Evolutionary conservation across 2,113 vertebrate genomes (phyloP), one percentile per base, ranked within the genome.

Genomic region (Centropristis striata): DNA sequence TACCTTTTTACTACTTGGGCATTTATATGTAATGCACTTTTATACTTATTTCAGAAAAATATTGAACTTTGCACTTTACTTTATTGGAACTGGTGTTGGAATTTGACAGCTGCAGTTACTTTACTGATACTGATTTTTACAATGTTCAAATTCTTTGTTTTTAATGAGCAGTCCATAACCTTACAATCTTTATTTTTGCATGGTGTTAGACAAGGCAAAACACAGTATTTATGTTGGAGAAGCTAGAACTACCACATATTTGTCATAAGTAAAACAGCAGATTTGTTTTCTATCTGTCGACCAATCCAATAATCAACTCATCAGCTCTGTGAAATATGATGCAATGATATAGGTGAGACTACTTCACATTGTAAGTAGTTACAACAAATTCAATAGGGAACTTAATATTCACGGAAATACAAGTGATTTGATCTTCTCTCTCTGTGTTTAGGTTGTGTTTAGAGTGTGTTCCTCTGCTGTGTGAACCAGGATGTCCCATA

Each of bases 401-500:
- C 13, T 18, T 2, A 4, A 28, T n/a, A 25, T 63, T 41, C n/a
- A 15, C 12, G 41, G 1, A 63, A 46, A 39, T 66, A 14, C 8
- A 53, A 32, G 28, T 23, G 6, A 11, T 32, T 23, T 8, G 4
- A 15, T 42, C 7, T 21, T 0, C 16, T 20, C 10, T 32, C 8
- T 12, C 21, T 13, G 1, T 16, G 4, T 44, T 44, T 42, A 42
- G 41, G 41, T 20, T 70, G 59, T 67, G 58, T 66, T 50, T 10
- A 59, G 53, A 0, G 23, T 42, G 53, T 21, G 21, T 18, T 51
- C 2, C 15, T 16, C 5, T 27, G 21, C 16, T 42, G 75, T 25
- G 61, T 67, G 28, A 65, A 37, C 9, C 55, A 86, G 13, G 57
- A 94, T 94, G 93, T 93, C 91, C 4, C 81, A 87, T 21, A 83